A percentile compares a stretch with the other conserved stretches of the same genome.
Evolutionary conservation across 2,888 invertebrate genomes (phyloP).

Genomic region (Synergus umbraculus): DNA sequence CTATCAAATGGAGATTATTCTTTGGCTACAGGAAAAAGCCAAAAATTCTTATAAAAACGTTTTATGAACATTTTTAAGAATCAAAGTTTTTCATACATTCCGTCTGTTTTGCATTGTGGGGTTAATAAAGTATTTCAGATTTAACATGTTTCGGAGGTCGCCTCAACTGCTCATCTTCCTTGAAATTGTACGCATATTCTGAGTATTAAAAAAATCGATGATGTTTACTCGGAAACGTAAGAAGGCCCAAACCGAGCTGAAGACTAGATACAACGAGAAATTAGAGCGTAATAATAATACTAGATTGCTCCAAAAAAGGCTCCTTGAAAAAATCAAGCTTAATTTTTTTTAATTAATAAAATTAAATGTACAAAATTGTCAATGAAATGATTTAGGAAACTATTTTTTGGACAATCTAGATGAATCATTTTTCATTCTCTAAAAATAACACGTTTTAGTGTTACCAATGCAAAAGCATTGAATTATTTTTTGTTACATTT

Average conservation of each 20-base stretch:
- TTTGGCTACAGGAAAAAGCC: neutral
- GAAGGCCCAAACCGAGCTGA: slow-evolving; percentile 28
- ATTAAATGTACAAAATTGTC: neutral
- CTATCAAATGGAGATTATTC: neutral
- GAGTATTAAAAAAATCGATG: slow-evolving; percentile 16
- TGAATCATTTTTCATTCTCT: slow-evolving; percentile 13
- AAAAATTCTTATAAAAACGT: neutral
- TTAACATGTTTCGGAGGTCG: slow-evolving; percentile 22
- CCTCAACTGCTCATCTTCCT: slow-evolving; percentile 53
- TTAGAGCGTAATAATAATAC: neutral
- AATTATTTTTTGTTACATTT: slow-evolving; percentile 23
- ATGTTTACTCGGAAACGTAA: slow-evolving; percentile 32
- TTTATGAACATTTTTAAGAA: neutral
- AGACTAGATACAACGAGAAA: slow-evolving; percentile 39
- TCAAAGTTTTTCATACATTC: slow-evolving; percentile 26
- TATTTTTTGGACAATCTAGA: slow-evolving; percentile 14
- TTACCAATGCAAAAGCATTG: slow-evolving; percentile 15
- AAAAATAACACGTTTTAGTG: slow-evolving; percentile 40
- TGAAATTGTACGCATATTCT: slow-evolving; percentile 39
- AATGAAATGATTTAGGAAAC: slow-evolving; percentile 4
- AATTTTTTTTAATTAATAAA: slow-evolving; percentile 17
- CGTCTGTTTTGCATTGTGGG: slow-evolving; percentile 13
- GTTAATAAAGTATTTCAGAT: slow-evolving; percentile 2
- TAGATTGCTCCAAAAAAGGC: slow-evolving; percentile 18
- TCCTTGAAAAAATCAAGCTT: slow-evolving; percentile 4